phyloP scores from a whole-genome alignment of 2,888 invertebrate species.

The Pteria penguin region DNA sequence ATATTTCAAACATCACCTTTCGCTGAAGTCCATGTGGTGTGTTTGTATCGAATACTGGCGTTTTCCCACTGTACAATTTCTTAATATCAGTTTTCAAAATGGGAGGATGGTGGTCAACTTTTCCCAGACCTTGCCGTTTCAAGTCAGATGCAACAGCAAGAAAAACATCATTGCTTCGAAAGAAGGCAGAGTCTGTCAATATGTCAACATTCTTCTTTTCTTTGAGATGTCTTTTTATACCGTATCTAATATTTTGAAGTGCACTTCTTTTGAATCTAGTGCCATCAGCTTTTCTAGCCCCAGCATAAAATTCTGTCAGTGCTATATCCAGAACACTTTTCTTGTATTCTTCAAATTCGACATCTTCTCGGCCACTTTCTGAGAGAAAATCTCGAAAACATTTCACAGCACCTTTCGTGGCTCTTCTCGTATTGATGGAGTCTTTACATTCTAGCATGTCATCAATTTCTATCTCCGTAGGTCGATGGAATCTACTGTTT shows the following conservation, averaged over 20 bases:
- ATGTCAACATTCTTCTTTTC: neutral
- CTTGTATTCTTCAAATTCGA: neutral
- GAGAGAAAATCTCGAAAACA: neutral
- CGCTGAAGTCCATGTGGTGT: slow-evolving; percentile 10
- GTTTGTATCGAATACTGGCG: neutral
- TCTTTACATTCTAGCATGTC: neutral
- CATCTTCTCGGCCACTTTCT: neutral
- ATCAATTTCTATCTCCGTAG: neutral
- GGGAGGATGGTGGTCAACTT: neutral
- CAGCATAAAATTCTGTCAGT: neutral
- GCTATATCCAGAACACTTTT: neutral
- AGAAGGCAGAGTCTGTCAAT: no score
- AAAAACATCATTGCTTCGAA: neutral
- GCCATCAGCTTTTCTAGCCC: neutral
- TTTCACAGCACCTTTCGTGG: neutral
- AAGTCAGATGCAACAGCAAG: neutral
- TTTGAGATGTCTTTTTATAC: neutral
- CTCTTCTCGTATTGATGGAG: neutral
- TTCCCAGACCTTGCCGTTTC: neutral
- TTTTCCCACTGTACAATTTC: slow-evolving; percentile 1
- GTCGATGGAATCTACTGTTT: no score
- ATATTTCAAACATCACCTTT: slow-evolving; percentile 20
- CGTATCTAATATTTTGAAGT: neutral
- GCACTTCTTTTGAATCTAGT: neutral
- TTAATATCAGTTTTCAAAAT: no score